These are phyloP conservation scores for Tanytarsus gracilentus DNA, from an alignment of 2,888 invertebrate species.

Conservation along the genomic window DNA sequence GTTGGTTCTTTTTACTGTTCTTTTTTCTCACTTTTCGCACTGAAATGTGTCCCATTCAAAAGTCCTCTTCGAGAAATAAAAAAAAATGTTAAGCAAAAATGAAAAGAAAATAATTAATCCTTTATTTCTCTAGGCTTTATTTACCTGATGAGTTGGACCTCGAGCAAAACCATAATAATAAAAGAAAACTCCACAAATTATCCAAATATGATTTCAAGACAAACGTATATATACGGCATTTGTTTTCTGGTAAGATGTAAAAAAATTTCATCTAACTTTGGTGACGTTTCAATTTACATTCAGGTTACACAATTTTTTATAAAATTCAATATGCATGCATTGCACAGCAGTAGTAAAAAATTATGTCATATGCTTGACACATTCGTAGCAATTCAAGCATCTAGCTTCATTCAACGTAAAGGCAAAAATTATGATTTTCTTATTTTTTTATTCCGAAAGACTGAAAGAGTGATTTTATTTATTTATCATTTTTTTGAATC, in stretches of 20 bases:
- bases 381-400: too few species aligned
- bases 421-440: too few species aligned
- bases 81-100: background rate
- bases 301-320: background rate
- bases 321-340: too few species aligned
- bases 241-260: background rate
- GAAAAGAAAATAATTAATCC: slow-evolving; percentile 6
- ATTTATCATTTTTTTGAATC: too few species aligned
- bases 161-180: background rate
- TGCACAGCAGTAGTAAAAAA: too few species aligned
- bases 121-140: background rate
- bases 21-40: background rate
- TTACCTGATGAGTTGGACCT: too few species aligned
- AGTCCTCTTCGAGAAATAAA: too few species aligned
- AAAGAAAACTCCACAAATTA: background rate
- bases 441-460: too few species aligned
- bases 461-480: too few species aligned
- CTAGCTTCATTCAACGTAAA: too few species aligned
- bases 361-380: too few species aligned
- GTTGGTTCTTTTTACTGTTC: slow-evolving; percentile 21
- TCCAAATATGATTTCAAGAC: background rate
- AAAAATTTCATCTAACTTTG: slow-evolving; percentile 1
- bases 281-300: slow-evolving; percentile 26
- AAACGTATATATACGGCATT: background rate
- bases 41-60: too few species aligned